These are phyloP conservation scores for Bucco capensis DNA, from an alignment of 2,113 vertebrate genomes.

Conservation along the genomic window DNA sequence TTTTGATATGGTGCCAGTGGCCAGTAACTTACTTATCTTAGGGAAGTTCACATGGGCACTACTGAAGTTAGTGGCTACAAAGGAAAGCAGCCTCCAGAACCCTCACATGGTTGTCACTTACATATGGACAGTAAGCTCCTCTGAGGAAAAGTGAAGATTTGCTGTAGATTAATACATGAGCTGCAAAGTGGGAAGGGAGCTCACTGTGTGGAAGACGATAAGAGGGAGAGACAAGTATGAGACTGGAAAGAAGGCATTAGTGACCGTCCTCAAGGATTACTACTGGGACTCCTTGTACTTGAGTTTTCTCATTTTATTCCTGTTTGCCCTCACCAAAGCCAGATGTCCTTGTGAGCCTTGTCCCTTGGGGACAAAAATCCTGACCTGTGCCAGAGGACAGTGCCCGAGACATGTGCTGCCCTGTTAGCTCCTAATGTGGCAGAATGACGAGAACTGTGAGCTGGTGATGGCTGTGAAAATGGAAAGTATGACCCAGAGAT, in stretches of 20 bases:
- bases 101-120: neutral
- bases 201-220: neutral
- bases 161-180: neutral
- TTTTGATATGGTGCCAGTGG: neutral
- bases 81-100: neutral
- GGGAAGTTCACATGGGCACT: neutral
- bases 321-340: neutral
- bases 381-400: neutral
- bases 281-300: neutral
- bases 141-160: neutral
- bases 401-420: neutral
- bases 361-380: neutral
- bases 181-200: neutral
- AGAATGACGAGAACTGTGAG: neutral
- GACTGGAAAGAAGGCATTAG: neutral
- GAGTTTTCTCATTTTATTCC: neutral
- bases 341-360: neutral
- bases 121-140: neutral
- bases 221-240: neutral
- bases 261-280: neutral
- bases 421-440: neutral
- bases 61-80: neutral
- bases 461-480: neutral
- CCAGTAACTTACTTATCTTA: neutral
- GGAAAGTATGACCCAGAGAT: neutral